A percentile compares a stretch with the other conserved stretches of the same genome.
These are phyloP conservation scores for Phylloscopus trochilus DNA, from an alignment of 2,113 vertebrate genomes.

Conservation along the genomic window DNA sequence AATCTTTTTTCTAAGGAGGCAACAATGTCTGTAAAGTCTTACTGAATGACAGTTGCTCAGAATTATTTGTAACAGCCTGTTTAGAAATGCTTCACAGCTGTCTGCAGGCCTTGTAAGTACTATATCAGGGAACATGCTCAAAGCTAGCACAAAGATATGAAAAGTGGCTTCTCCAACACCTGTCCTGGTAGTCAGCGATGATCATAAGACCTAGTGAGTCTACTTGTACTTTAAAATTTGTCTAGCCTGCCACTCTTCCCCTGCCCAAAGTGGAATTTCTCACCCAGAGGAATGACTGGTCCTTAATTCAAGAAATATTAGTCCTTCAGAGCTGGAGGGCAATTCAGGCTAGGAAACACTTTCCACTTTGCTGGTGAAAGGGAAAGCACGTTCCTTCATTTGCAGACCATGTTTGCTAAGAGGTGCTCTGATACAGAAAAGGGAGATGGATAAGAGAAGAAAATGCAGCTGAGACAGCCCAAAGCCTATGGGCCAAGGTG, in stretches of 20 bases:
- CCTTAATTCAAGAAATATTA: background rate
- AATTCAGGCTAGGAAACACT: background rate
- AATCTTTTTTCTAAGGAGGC: background rate
- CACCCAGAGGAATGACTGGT: background rate
- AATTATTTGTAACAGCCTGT: background rate
- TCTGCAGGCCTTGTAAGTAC: background rate
- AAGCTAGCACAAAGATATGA: background rate
- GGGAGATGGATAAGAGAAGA: background rate
- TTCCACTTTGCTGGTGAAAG: background rate
- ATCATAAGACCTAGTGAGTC: background rate
- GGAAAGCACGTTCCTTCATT: rapidly evolving
- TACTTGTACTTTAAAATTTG: background rate
- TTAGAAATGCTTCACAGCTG: background rate
- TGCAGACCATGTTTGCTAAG: background rate
- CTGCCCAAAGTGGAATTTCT: background rate
- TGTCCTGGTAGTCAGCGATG: background rate
- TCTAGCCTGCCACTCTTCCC: background rate
- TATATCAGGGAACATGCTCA: background rate
- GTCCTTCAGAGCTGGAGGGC: background rate
- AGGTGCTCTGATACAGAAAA: background rate
- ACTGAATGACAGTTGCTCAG: background rate
- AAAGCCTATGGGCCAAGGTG: background rate
- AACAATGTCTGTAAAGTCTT: background rate
- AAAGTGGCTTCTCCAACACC: background rate
- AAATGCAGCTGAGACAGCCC: background rate